phyloP scores from a whole-genome alignment of 2,888 invertebrate species.

The Cephus pulcher region DNA sequence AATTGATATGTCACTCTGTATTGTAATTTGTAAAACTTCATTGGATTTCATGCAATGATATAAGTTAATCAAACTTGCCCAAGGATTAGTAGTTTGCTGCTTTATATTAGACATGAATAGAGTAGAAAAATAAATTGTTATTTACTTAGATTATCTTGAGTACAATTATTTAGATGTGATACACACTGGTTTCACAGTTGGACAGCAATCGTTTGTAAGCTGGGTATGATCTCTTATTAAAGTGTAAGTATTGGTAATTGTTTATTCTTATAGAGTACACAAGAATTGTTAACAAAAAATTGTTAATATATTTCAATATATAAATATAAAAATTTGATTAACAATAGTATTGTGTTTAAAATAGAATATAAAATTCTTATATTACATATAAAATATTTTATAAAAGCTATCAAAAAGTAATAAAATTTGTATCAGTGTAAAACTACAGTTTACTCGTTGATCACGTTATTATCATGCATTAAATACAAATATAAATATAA shows the following conservation, averaged over 20 bases:
- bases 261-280: slow-evolving; percentile 4
- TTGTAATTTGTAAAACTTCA: neutral
- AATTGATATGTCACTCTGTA: neutral
- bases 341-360: slow-evolving; percentile 1
- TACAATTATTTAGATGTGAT: neutral
- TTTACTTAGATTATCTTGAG: neutral
- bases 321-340: slow-evolving; percentile 1
- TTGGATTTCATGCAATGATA: neutral
- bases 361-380: slow-evolving; percentile 10
- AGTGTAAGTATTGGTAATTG: too few relatives aligned
- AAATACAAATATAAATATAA: neutral
- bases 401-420: neutral
- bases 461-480: neutral
- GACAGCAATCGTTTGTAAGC: too few relatives aligned
- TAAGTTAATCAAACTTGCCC: too few relatives aligned
- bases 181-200: too few relatives aligned
- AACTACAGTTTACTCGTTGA: neutral
- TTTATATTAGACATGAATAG: neutral
- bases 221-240: too few relatives aligned
- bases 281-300: neutral
- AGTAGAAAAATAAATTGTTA: neutral
- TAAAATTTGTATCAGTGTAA: neutral
- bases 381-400: neutral
- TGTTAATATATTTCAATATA: neutral
- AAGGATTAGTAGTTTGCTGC: neutral